A percentile compares a stretch with the other conserved stretches of the same genome.
Conservation (phyloP, 2,888 invertebrate genomes). For the Drosophila mulleri region DNA sequence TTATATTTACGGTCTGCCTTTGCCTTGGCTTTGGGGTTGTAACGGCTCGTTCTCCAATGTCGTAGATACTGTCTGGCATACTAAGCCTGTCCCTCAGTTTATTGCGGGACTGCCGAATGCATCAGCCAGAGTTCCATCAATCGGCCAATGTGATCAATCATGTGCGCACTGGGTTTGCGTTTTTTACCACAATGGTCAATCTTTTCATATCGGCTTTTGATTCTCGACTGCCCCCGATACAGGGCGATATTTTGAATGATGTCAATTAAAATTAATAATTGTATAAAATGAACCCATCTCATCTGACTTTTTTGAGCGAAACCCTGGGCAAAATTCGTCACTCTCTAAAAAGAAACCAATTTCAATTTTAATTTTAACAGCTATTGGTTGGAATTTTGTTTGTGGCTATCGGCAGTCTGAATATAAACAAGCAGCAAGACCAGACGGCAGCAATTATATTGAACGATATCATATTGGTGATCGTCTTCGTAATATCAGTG, state of each 20-base stretch:
- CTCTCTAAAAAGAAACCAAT: slow-evolving; percentile 39
- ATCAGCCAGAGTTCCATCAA: slow-evolving; percentile 88
- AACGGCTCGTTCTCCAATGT: slow-evolving; percentile 50
- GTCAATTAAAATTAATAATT: slow-evolving; percentile 46
- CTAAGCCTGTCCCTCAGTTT: slow-evolving; percentile 91
- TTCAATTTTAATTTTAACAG: slow-evolving; percentile 86
- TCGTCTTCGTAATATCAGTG: slow-evolving; percentile 92
- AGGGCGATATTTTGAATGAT: slow-evolving; percentile 71
- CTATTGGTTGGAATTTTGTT: slow-evolving; percentile 92
- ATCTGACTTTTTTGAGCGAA: background rate
- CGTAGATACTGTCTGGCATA: slow-evolving; percentile 90
- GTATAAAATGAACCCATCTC: background rate
- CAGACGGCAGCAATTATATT: slow-evolving; percentile 91
- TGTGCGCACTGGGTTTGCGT: slow-evolving; percentile 89
- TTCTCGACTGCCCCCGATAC: slow-evolving; percentile 86
- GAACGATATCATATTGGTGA: slow-evolving; percentile 92
- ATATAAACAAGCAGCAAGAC: slow-evolving; percentile 91
- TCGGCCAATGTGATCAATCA: slow-evolving; percentile 91
- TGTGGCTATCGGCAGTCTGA: slow-evolving; percentile 92
- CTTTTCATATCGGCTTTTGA: slow-evolving; percentile 92
- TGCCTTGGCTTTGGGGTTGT: slow-evolving; percentile 35
- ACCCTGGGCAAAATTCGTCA: slow-evolving; percentile 10
- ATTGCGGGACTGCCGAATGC: slow-evolving; percentile 91
- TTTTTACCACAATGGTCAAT: slow-evolving; percentile 91
- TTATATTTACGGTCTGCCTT: background rate